A percentile compares a stretch with the other conserved stretches of the same genome.
These are phyloP conservation scores for Ceriagrion tenellum DNA, from an alignment of 2,888 invertebrate species.

Conservation along the genomic window DNA sequence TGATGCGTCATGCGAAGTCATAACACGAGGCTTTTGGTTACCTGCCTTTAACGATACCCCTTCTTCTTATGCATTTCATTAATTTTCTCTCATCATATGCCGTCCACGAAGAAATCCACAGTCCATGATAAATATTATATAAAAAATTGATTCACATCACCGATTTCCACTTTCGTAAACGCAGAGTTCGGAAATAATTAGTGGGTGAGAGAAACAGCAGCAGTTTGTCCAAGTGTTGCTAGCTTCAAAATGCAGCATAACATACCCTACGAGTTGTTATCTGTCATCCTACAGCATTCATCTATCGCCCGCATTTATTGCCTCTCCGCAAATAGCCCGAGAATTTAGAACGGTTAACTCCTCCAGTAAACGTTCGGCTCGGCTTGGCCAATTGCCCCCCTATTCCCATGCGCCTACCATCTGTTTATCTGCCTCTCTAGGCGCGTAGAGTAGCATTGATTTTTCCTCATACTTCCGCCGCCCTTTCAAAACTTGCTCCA, in stretches of 20 bases:
- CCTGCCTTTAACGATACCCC: too few relatives aligned
- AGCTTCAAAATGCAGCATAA: not conserved
- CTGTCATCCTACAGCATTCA: not conserved
- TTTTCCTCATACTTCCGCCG: not conserved
- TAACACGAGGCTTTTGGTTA: too few relatives aligned
- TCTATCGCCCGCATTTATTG: not conserved
- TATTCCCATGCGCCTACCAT: not conserved
- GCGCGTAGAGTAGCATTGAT: not conserved
- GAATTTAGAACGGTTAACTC: not conserved
- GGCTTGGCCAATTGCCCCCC: not conserved
- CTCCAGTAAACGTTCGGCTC: not conserved
- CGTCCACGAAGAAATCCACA: too few relatives aligned
- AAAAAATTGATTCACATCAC: too few relatives aligned
- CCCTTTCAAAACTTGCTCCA: not conserved
- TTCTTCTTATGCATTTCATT: too few relatives aligned
- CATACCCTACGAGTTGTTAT: not conserved
- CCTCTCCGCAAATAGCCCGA: not conserved
- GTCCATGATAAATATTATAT: too few relatives aligned
- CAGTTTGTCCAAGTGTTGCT: not conserved
- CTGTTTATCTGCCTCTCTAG: not conserved
- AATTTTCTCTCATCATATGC: too few relatives aligned
- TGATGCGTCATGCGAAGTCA: too few relatives aligned
- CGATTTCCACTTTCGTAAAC: too few relatives aligned
- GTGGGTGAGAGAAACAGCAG: not conserved
- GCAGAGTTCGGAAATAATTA: too few relatives aligned